Conservation (phyloP, 2,888 invertebrate species). For the Synanthedon myopaeformis region DNA sequence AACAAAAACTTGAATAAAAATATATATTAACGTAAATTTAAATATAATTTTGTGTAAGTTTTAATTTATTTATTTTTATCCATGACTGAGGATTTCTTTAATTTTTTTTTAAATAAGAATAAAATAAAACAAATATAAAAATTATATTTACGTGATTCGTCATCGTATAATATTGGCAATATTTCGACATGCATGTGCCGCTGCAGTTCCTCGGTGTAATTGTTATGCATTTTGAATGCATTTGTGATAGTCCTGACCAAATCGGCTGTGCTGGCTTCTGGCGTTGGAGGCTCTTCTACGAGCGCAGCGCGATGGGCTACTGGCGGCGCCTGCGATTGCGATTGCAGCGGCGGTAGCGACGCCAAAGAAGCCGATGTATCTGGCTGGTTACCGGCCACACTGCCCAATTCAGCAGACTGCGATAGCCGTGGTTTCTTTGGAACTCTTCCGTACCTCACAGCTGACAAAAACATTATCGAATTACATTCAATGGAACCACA, state of each 20-base stretch:
- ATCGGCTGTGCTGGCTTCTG: constrained; percentile 22
- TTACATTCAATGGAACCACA: too few relatives aligned
- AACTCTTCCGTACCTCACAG: constrained; percentile 95
- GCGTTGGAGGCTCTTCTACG: constrained; percentile 22
- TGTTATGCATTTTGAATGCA: constrained; percentile 89
- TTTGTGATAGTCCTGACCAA: constrained; percentile 59
- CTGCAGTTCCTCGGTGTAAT: constrained; percentile 88
- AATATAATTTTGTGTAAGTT: too few relatives aligned
- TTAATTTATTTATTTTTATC: too few relatives aligned
- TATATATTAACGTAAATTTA: too few relatives aligned
- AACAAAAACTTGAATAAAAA: too few relatives aligned
- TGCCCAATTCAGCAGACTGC: constrained; percentile 30
- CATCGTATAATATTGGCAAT: too few relatives aligned
- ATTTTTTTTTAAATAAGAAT: too few relatives aligned
- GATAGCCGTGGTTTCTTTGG: constrained; percentile 90
- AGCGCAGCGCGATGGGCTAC: constrained; percentile 19
- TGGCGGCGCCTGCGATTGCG: constrained; percentile 15
- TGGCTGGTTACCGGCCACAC: background rate
- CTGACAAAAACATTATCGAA: constrained; percentile 54
- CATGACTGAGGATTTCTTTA: too few relatives aligned
- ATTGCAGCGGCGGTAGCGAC: background rate
- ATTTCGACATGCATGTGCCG: constrained; percentile 19
- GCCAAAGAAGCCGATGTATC: too few relatives aligned
- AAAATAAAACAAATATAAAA: too few relatives aligned
- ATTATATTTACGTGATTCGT: too few relatives aligned